Evolutionary conservation across 2,797 vertebrate species (phyloP).

Genomic region (Eulemur rubriventer): DNA sequence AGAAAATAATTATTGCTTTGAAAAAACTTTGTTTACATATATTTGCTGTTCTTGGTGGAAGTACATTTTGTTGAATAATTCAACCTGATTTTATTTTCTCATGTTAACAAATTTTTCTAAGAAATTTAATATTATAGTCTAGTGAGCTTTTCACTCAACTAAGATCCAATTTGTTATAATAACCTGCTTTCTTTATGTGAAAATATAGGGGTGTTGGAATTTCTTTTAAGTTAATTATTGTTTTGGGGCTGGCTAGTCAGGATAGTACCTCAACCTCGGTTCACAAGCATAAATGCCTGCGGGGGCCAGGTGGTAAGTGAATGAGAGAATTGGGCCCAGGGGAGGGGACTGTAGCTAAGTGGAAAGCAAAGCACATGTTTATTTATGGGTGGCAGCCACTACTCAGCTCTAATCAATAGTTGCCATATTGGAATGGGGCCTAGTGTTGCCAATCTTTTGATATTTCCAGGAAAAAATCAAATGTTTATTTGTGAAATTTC

Average conservation of each 20-base stretch:
- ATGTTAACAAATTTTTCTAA: conserved; percentile 14
- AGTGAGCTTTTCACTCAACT: background rate
- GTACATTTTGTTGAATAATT: conserved; percentile 49
- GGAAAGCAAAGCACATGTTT: background rate
- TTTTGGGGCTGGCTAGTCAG: background rate
- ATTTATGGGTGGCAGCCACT: background rate
- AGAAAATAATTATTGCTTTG: background rate
- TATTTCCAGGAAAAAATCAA: background rate
- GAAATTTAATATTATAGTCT: conserved; percentile 40
- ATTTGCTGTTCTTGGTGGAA: conserved; percentile 38
- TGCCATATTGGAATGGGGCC: background rate
- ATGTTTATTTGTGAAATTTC: conserved; percentile 29
- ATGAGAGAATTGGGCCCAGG: background rate
- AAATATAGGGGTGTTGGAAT: background rate
- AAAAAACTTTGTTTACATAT: background rate
- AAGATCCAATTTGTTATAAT: background rate
- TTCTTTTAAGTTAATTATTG: conserved; percentile 24
- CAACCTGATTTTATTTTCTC: background rate
- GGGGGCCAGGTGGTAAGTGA: background rate
- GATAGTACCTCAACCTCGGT: background rate
- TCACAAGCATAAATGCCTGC: background rate
- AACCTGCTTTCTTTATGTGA: conserved; percentile 24
- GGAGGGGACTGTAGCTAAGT: background rate
- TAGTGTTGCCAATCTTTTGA: conserved; percentile 26
- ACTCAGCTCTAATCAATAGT: background rate